phyloP scores from a whole-genome alignment of 2,797 vertebrate species.

The Coregonus sp. region DNA sequence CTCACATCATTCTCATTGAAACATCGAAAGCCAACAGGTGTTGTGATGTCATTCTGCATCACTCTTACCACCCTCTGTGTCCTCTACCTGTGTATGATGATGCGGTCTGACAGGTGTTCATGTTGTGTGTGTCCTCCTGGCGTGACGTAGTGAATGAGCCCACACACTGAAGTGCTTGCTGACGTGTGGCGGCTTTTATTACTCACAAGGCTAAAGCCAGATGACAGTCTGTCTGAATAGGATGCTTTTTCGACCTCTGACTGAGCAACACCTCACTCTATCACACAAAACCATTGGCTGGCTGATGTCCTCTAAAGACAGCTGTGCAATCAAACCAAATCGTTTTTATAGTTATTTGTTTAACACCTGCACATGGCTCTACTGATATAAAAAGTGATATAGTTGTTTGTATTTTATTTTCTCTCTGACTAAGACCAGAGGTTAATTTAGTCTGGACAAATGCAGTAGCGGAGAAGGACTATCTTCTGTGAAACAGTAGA shows the following conservation, averaged over 20 bases:
- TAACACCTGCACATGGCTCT: neutral
- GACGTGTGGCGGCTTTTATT: conserved; percentile 35
- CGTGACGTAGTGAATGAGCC: conserved; percentile 2
- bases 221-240: conserved; percentile 42
- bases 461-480: neutral
- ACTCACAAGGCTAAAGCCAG: conserved; percentile 16
- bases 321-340: neutral
- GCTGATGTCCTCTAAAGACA: conserved; percentile 3
- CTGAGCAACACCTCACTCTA: conserved; percentile 20
- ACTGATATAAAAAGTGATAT: neutral
- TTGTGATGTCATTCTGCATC: neutral
- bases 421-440: too few species aligned
- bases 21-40: neutral
- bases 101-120: neutral
- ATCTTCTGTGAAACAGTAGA: neutral
- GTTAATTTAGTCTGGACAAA: neutral
- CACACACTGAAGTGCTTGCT: conserved; percentile 43
- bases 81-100: neutral
- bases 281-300: conserved; percentile 11
- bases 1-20: neutral
- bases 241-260: conserved; percentile 38
- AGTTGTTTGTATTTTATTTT: too few species aligned
- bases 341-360: too few species aligned
- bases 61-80: neutral
- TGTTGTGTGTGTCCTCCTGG: neutral